Percentiles rank a stretch among this genome's conserved stretches.
These are phyloP conservation scores for Halyomorpha halys DNA, from an alignment of 1,140 invertebrate species.

Conservation along the genomic window DNA sequence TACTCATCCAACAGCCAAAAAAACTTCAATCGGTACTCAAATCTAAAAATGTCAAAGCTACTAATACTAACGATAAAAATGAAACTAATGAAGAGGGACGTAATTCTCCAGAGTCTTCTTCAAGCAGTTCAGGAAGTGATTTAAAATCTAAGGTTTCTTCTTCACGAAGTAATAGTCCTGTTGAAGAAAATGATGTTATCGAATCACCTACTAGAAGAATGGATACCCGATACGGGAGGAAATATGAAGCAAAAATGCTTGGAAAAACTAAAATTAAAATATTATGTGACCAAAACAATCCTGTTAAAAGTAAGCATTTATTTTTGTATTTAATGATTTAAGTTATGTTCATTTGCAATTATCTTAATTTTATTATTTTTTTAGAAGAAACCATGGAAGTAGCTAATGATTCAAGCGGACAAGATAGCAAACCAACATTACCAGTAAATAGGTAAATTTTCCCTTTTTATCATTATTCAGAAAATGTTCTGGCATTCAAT, in stretches of 20 bases:
- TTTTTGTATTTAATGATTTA: neutral
- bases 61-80: neutral
- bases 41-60: slow-evolving; percentile 13
- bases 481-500: too few species aligned
- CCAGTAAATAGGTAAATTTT: too few species aligned
- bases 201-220: slow-evolving; percentile 4
- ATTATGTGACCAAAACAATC: neutral
- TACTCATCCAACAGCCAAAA: slow-evolving; percentile 1
- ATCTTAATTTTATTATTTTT: neutral
- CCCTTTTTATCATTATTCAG: too few species aligned
- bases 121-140: neutral
- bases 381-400: neutral
- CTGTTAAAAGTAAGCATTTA: slow-evolving; percentile 6
- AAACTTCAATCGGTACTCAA: slow-evolving; percentile 15
- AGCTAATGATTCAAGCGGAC: neutral
- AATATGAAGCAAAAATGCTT: slow-evolving; percentile 12
- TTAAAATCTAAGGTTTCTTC: neutral
- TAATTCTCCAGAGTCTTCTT: neutral
- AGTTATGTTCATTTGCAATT: neutral
- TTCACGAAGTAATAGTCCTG: neutral
- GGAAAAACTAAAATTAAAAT: neutral
- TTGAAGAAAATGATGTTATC: slow-evolving; percentile 7
- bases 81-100: neutral
- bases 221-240: slow-evolving; percentile 5
- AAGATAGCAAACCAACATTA: neutral